Conservation (phyloP, 1,140 invertebrate genomes). For the Tenebrio molitor region DNA sequence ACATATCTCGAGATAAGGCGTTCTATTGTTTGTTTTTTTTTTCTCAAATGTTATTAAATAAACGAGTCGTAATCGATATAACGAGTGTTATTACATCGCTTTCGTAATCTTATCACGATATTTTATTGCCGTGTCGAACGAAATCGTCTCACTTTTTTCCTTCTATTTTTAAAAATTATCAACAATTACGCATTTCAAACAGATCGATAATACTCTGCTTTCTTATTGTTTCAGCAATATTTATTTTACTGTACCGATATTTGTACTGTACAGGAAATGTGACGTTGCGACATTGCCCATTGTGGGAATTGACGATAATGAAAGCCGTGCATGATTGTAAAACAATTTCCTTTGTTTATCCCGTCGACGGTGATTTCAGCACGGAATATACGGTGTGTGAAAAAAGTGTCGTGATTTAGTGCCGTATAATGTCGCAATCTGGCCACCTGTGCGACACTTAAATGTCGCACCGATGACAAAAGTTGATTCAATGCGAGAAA, state of each 20-base stretch:
- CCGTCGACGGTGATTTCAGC: neutral
- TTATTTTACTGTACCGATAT: constrained; percentile 13
- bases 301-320: constrained; percentile 26
- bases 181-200: no score
- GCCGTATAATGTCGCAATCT: neutral
- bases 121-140: no score
- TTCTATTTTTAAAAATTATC: no score
- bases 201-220: no score
- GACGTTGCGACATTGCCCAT: constrained; percentile 28
- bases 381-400: neutral
- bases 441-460: no score
- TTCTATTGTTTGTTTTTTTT: constrained; percentile 43
- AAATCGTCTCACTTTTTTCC: no score
- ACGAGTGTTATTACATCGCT: neutral
- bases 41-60: neutral
- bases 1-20: constrained; percentile 19
- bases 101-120: constrained; percentile 45
- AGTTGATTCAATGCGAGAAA: no score
- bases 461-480: no score
- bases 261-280: constrained; percentile 10
- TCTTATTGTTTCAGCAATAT: constrained; percentile 22
- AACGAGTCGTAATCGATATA: constrained; percentile 3
- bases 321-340: constrained; percentile 24
- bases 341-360: constrained; percentile 34
- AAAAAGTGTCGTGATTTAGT: no score